phyloP scores from a whole-genome alignment of 2,888 invertebrate species.

The Drosophila anomelani region DNA sequence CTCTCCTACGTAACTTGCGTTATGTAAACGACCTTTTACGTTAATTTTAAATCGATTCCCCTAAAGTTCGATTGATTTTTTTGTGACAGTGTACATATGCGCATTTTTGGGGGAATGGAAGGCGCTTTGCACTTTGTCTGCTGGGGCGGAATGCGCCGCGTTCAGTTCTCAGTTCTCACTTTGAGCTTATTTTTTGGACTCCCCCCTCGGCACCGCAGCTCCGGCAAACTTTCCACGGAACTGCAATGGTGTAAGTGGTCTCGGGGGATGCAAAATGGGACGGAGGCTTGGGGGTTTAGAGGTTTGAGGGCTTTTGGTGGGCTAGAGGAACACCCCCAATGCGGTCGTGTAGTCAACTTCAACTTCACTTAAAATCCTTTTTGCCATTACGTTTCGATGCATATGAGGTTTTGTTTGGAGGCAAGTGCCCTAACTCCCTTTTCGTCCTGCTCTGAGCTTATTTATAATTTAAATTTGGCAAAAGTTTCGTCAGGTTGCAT shows the following conservation, averaged over 20 bases:
- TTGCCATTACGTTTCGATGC: constrained; percentile 80
- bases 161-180: constrained; percentile 71
- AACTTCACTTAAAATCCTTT: constrained; percentile 81
- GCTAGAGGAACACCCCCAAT: constrained; percentile 50
- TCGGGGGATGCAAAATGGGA: constrained; percentile 40
- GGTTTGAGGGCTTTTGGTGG: neutral
- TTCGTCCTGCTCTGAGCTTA: constrained; percentile 55
- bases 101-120: constrained; percentile 3
- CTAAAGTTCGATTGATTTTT: no score
- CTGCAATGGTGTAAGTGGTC: constrained; percentile 75
- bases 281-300: neutral
- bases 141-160: constrained; percentile 76
- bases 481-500: constrained; percentile 76
- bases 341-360: constrained; percentile 79
- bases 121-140: constrained; percentile 76
- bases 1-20: neutral
- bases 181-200: constrained; percentile 66
- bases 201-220: constrained; percentile 20
- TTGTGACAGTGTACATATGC: constrained; percentile 5
- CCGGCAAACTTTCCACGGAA: constrained; percentile 63
- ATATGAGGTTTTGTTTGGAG: constrained; percentile 79
- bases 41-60: neutral
- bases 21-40: neutral
- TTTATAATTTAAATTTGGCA: constrained; percentile 80
- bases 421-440: constrained; percentile 30